A percentile compares a stretch with the other conserved stretches of the same genome.
Evolutionary conservation across 2,888 invertebrate genomes (phyloP).

Genomic region (Taphrorychus bicolor): DNA sequence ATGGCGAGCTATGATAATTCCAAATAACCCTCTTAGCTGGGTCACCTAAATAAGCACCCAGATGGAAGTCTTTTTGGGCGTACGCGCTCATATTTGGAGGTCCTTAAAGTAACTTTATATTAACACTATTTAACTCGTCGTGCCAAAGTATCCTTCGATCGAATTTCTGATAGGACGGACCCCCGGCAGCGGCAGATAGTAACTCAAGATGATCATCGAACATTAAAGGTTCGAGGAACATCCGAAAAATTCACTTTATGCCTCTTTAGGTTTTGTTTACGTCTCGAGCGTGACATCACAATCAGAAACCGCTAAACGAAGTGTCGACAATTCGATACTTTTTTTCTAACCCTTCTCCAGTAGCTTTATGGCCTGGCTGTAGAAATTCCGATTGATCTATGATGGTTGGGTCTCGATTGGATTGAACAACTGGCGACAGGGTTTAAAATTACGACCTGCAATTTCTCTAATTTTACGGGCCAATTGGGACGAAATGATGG

Average conservation of each 20-base stretch:
- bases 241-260: constrained; percentile 29
- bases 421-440: background rate
- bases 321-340: constrained; percentile 31
- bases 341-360: constrained; percentile 31
- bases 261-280: constrained; percentile 27
- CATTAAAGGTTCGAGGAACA: constrained; percentile 33
- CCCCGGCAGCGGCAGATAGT: constrained; percentile 29
- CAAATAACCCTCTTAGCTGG: too few relatives aligned
- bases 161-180: constrained; percentile 39
- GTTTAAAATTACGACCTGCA: constrained; percentile 4
- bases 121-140: background rate
- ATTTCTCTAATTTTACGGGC: constrained; percentile 7
- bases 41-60: too few relatives aligned
- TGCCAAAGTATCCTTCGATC: constrained; percentile 22
- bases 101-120: background rate
- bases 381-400: background rate
- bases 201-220: constrained; percentile 38
- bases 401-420: background rate
- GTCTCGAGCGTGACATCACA: constrained; percentile 34
- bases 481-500: constrained; percentile 5
- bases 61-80: background rate
- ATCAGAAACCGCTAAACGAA: constrained; percentile 21
- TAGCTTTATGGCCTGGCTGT: too few relatives aligned
- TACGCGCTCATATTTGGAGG: background rate
- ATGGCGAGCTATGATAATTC: too few relatives aligned